Conservation (phyloP, 2,888 invertebrate species). For the Clivina fossor region DNA sequence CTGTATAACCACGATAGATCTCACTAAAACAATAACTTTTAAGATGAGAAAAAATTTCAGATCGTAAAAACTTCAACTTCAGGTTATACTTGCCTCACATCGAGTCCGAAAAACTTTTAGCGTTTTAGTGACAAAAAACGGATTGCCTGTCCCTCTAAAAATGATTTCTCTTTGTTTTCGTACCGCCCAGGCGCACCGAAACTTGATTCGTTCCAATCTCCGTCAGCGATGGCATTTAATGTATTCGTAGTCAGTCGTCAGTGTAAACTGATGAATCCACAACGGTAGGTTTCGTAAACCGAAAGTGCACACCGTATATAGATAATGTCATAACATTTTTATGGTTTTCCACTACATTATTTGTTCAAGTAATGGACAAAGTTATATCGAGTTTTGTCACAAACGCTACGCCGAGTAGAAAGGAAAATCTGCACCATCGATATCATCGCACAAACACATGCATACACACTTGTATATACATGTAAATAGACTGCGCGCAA, state of each 20-base stretch:
- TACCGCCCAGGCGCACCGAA: too few species aligned
- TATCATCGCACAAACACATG: slow-evolving; percentile 4
- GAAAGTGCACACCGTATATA: slow-evolving; percentile 30
- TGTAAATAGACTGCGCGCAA: slow-evolving; percentile 2
- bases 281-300: background rate
- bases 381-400: slow-evolving; percentile 34
- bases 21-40: too few species aligned
- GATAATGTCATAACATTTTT: slow-evolving; percentile 34
- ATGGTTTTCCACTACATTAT: slow-evolving; percentile 34
- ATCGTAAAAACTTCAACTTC: too few species aligned
- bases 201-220: too few species aligned
- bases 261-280: slow-evolving; percentile 22
- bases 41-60: too few species aligned
- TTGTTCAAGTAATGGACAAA: slow-evolving; percentile 34
- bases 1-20: too few species aligned
- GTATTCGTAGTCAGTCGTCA: slow-evolving; percentile 26
- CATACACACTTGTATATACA: slow-evolving; percentile 1
- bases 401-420: slow-evolving; percentile 17
- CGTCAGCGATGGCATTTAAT: too few species aligned
- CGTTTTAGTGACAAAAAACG: too few species aligned
- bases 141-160: too few species aligned
- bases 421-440: slow-evolving; percentile 12
- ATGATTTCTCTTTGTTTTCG: too few species aligned
- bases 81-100: too few species aligned
- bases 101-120: too few species aligned